These are phyloP conservation scores for Oreochromis grahami DNA, from an alignment of 2,797 vertebrate species.

Conservation along the genomic window DNA sequence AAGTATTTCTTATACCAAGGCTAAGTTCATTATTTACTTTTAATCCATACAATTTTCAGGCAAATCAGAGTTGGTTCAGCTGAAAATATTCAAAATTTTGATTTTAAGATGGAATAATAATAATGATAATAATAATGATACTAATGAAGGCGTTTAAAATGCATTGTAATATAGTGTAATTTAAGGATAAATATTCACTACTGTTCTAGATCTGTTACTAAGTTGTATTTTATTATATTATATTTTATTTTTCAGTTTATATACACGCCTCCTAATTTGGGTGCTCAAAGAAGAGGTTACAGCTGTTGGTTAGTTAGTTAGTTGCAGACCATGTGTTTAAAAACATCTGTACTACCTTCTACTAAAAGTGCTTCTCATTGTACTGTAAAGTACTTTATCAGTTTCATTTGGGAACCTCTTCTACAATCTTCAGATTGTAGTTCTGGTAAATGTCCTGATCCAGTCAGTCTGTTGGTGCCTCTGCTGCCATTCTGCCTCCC, in stretches of 20 bases:
- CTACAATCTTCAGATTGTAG: constrained; percentile 68
- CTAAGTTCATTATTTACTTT: neutral
- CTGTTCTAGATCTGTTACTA: neutral
- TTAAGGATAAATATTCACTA: neutral
- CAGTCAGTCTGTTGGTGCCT: constrained; percentile 69
- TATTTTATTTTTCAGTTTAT: neutral
- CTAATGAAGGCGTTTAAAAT: rapidly evolving
- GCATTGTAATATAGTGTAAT: rapidly evolving
- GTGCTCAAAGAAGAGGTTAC: neutral
- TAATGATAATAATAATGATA: too few species aligned
- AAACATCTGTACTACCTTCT: neutral
- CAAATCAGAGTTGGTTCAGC: neutral
- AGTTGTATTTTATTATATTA: neutral
- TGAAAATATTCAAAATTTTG: neutral
- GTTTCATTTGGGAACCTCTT: neutral
- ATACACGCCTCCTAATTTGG: neutral
- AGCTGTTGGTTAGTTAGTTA: neutral
- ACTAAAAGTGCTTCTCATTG: neutral
- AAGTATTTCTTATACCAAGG: neutral
- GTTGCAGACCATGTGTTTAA: neutral
- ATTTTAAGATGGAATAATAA: neutral
- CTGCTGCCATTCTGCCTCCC: constrained; percentile 69
- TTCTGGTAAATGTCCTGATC: constrained; percentile 57
- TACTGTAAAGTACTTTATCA: neutral
- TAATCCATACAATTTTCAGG: rapidly evolving